Evolutionary conservation across 30 jellyfish, hydroid and myxozoan genomes (phyloP), one percentile per base, ranked within the genome.

Genomic region (Nemopilema nomurai): DNA sequence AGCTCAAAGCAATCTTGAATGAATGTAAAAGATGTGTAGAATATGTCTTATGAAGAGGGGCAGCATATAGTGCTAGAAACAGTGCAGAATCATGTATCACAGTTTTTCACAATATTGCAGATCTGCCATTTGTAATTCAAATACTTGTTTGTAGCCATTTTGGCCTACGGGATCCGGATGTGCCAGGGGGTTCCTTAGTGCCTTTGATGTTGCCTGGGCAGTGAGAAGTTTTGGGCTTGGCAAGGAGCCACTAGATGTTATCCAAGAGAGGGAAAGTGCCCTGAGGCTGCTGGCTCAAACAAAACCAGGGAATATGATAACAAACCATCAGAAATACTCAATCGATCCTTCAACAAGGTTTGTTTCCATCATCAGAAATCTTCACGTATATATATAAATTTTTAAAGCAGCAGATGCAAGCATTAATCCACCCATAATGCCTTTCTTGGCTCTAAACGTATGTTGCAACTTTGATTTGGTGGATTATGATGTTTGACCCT

Each of bases 151-250:
- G 26, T 32, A 92, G 98, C 98, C 98, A 64, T 93, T 93, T 69
- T 93, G 98, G 98, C 98, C 98, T 0, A 93, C 98, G 66, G 98
- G 98, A 51, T 93, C 98, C 19, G 98, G 98, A 1, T 93, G 98
- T 84, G 98, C 98, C 4, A 89, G 98, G 8, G 98, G 98, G 13
- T 93, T 93, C 74, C 96, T 93, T 4, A 89, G 98, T 76, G 96
- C 94, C 1, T 76, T 88, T 62, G 98, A 93, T 86, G 98, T 94
- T 8, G 98, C 97, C 22, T 93, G 98, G 98, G 93, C 83, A 83
- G 91, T 89, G 20, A 80, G 96, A 62, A 83, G 88, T 23, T 71
- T 88, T 71, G 97, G 98, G n/a, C 81, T 84, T 50, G 96, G 96
- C 22, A 75, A 80, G 49, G 97, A 93, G 49, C 96, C 98, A 8